Evolutionary conservation across 2,888 invertebrate species (phyloP).

Genomic region (Hyposoter didymator): DNA sequence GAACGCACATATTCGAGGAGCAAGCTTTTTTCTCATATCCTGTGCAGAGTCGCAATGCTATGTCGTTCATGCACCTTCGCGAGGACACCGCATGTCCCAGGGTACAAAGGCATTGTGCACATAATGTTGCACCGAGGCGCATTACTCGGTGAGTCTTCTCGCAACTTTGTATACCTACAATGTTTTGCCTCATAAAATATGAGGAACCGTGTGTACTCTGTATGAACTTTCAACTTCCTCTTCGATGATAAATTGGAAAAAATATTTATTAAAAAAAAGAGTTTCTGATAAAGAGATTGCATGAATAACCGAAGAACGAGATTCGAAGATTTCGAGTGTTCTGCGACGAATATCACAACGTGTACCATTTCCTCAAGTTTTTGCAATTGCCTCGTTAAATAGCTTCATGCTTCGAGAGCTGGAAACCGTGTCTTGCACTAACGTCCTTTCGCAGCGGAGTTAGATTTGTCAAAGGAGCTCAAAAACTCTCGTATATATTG

Average conservation of each 20-base stretch:
- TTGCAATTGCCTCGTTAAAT: not conserved
- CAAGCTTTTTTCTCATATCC: conserved; percentile 8
- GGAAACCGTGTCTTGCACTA: not conserved
- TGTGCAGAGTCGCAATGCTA: not conserved
- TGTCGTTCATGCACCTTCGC: not conserved
- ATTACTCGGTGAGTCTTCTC: not conserved
- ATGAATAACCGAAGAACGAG: not conserved
- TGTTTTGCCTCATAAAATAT: conserved; percentile 7
- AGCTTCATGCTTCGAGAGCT: not conserved
- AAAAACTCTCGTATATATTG: not conserved
- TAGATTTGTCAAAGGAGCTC: not conserved
- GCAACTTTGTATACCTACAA: conserved; percentile 2
- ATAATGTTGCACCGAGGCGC: not conserved
- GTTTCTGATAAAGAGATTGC: not conserved
- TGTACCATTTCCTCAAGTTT: not conserved
- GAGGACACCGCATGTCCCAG: not conserved
- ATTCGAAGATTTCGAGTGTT: too few relatives aligned
- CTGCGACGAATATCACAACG: too few relatives aligned
- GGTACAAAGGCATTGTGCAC: not conserved
- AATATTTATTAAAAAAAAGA: not conserved
- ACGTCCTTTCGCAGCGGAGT: too few relatives aligned
- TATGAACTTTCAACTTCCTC: not conserved
- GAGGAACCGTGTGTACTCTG: not conserved
- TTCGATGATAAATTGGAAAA: not conserved
- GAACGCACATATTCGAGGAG: not conserved